phyloP scores from a whole-genome alignment of 2,113 vertebrate genomes.

The Mesocricetus auratus region DNA sequence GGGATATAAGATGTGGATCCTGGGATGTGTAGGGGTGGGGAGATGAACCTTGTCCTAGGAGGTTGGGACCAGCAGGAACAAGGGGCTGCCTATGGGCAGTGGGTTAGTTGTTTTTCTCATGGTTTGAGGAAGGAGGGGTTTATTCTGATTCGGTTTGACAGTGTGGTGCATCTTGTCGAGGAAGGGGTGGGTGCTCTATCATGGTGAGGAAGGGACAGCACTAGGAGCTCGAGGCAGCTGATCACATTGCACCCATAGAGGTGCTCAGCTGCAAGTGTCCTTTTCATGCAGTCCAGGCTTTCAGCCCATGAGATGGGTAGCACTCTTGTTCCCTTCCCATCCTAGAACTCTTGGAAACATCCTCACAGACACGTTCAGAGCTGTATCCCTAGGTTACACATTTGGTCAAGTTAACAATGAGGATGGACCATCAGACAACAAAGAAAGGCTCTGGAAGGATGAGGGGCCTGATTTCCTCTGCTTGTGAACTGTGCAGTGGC shows the following conservation, averaged over 20 bases:
- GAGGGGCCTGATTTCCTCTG: background rate
- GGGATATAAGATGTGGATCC: too few species aligned
- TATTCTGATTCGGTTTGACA: background rate
- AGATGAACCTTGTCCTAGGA: background rate
- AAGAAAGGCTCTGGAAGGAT: background rate
- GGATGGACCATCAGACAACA: background rate
- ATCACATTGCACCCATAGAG: too few species aligned
- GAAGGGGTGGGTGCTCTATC: background rate
- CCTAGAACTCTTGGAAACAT: background rate
- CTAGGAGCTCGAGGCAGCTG: background rate
- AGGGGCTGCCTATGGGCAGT: background rate
- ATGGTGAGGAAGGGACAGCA: background rate
- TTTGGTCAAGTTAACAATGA: background rate
- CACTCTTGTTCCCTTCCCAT: background rate
- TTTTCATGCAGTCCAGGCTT: background rate
- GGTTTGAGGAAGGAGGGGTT: background rate
- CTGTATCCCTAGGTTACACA: background rate
- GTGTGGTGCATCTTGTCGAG: too few species aligned
- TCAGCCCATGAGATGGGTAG: too few species aligned
- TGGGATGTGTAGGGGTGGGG: too few species aligned
- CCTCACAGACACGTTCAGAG: background rate
- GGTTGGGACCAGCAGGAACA: background rate
- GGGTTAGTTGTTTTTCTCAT: background rate
- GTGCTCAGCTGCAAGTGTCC: background rate
- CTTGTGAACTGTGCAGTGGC: rapidly evolving